These are phyloP conservation scores for Donacobius atricapilla DNA, from an alignment of 2,113 vertebrate genomes.

Conservation along the genomic window DNA sequence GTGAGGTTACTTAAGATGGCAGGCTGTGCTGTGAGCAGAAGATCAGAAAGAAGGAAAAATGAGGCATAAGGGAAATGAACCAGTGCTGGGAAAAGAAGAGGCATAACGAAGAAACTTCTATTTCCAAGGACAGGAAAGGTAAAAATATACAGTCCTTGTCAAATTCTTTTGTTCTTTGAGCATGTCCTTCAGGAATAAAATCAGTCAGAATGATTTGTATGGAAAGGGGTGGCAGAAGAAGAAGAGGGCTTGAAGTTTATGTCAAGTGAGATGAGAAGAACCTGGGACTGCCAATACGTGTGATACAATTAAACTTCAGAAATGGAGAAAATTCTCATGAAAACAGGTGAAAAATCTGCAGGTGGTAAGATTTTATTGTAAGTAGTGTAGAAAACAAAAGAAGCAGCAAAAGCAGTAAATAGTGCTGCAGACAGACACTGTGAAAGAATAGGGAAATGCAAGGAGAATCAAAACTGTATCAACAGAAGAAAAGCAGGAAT, in stretches of 20 bases:
- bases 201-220: background rate
- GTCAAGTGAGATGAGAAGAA: background rate
- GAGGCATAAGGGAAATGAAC: background rate
- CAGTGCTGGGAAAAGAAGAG: background rate
- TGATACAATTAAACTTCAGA: background rate
- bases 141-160: background rate
- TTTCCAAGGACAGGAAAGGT: background rate
- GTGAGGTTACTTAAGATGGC: background rate
- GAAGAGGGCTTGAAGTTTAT: background rate
- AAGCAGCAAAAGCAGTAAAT: background rate
- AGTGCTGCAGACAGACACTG: background rate
- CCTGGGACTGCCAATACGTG: background rate
- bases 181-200: background rate
- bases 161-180: background rate
- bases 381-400: background rate
- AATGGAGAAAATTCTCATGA: background rate
- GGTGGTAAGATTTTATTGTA: background rate
- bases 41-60: background rate
- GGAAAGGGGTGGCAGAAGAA: background rate
- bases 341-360: background rate
- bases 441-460: background rate
- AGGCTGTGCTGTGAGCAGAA: background rate
- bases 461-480: background rate
- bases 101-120: background rate
- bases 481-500: background rate